Evolutionary conservation across 2,797 vertebrate species (phyloP).

Genomic region (Psittacula derbiana): DNA sequence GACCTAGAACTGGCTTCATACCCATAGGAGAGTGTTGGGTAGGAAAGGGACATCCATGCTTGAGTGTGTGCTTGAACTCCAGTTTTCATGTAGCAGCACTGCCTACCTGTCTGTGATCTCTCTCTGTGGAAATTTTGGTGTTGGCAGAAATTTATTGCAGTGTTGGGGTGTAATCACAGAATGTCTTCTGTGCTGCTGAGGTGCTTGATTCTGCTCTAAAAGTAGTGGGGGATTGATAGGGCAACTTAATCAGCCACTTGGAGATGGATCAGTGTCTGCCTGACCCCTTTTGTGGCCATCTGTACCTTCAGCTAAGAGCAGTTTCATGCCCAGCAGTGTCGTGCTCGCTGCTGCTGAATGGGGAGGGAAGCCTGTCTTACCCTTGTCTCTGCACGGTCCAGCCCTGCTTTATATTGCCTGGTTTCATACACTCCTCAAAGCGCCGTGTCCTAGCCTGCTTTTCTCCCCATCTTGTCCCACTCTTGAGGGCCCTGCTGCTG

Average conservation of each 20-base stretch:
- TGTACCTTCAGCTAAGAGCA: background rate
- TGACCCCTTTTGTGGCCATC: background rate
- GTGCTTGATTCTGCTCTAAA: background rate
- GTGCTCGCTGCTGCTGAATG: background rate
- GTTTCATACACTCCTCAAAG: background rate
- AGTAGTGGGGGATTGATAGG: background rate
- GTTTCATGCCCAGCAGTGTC: background rate
- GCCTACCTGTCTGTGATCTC: background rate
- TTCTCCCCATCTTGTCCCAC: background rate
- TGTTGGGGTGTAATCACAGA: background rate
- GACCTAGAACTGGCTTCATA: background rate
- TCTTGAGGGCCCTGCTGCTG: background rate
- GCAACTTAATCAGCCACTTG: background rate
- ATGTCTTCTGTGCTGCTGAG: background rate
- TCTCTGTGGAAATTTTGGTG: fast-evolving
- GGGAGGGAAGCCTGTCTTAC: background rate
- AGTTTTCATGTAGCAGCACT: background rate
- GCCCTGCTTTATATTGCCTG: background rate
- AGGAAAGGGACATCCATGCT: background rate
- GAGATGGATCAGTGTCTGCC: background rate
- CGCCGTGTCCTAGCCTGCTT: fast-evolving
- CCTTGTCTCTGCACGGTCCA: background rate
- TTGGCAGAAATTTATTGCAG: background rate
- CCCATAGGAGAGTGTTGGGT: background rate
- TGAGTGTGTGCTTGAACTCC: background rate